Evolutionary conservation across 1,140 invertebrate species (phyloP), one percentile per base, ranked within the genome.

Genomic region (Neelides sp.): DNA sequence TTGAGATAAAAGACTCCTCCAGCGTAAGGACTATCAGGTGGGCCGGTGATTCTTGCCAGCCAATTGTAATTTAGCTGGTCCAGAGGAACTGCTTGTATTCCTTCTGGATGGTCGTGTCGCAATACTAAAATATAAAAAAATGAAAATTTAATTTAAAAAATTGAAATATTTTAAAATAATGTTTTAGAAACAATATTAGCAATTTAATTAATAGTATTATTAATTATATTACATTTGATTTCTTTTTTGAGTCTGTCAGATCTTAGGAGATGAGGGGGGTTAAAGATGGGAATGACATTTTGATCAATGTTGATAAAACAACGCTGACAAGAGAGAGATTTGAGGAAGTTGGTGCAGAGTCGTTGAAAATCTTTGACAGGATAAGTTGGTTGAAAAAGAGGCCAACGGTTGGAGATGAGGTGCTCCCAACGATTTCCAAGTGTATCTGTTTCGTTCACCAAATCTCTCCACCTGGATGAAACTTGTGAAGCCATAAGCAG

Each of bases 1-100:
- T 90, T 91, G 23, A 97, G 70, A 68, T 88, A 95, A 71, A 97
- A 97, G 28, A 90, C 74, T 19, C 93, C 93, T 17, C 91, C 91
- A 69, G 93, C 86, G 64, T 93, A 95, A 0, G 88, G 87, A 67
- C 85, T 90, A 15, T 84, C 85, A 15, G 78, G 78, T 10, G 90
- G 89, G 10, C 90, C 90, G 43, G 82, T 78, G 55, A 94, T 85
- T 15, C 82, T 83, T 4, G 90, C 90, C 68, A 91, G 84, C 90
- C 89, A 94, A 68, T 92, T 86, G 66, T 80, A 81, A 66, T 81
- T 79, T 65, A 78, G 71, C 52, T 72, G 69, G 69, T 94, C 89
- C 43, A 94, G 68, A 2, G 89, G 88, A 39, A 78, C 78, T 7
- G 88, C 89, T 65, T 85, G 77, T 30, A 94, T 93, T 4, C 89